A percentile compares a stretch with the other conserved stretches of the same genome.
Conservation (phyloP, 2,888 invertebrate species). For the Hydrotaea diabolus region DNA sequence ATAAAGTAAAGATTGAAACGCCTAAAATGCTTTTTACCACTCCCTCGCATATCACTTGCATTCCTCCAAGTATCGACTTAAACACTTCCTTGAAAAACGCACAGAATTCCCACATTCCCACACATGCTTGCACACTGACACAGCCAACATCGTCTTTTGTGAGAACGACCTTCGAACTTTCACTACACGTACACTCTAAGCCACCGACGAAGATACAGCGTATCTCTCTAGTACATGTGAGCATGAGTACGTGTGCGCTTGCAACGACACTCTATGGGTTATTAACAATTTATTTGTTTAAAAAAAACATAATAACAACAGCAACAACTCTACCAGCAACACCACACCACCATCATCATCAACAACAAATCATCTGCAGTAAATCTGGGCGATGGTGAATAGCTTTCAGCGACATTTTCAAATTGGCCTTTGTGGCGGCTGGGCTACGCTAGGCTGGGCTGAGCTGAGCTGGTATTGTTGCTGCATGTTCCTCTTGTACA, state of each 20-base stretch:
- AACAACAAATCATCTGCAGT: not conserved
- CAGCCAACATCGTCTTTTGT: not conserved
- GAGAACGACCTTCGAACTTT: conserved; percentile 6
- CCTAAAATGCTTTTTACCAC: not conserved
- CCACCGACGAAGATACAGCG: not conserved
- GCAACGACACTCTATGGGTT: not conserved
- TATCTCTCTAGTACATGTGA: not conserved
- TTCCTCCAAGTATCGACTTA: not conserved
- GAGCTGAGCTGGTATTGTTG: conserved; percentile 20
- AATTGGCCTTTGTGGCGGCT: conserved; percentile 31
- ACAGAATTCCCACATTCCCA: no score
- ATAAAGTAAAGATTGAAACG: no score
- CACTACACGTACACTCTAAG: not conserved
- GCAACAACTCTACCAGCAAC: not conserved
- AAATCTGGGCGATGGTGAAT: not conserved
- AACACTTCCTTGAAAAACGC: not conserved
- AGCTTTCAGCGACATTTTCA: conserved; percentile 37
- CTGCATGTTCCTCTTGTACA: conserved; percentile 11
- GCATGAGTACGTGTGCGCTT: not conserved
- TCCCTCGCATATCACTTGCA: not conserved
- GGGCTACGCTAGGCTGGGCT: no score
- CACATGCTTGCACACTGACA: not conserved
- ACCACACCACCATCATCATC: not conserved
- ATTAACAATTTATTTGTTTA: conserved; percentile 23
- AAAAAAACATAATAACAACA: conserved; percentile 6